Evolutionary conservation across 2,888 invertebrate genomes (phyloP).

Genomic region (Cecidostiba fungosa): DNA sequence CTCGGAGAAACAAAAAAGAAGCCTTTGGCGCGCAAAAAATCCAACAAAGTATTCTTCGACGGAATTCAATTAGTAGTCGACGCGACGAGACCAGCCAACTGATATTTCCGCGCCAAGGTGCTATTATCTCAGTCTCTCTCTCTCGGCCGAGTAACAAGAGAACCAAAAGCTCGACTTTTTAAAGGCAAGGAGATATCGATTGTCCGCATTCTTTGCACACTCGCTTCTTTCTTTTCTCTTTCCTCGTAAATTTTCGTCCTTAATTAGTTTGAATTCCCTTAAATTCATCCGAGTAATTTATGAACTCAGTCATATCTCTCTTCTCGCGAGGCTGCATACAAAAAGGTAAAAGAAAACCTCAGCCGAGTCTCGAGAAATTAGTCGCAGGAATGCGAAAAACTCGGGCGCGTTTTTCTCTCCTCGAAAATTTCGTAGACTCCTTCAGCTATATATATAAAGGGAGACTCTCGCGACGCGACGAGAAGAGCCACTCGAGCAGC

Average conservation of each 20-base stretch:
- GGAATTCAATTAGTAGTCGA: conserved; percentile 48
- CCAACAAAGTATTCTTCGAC: not conserved
- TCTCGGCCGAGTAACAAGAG: not conserved
- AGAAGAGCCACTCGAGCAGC: conserved; percentile 3
- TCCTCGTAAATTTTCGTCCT: not conserved
- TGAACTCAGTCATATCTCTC: not conserved
- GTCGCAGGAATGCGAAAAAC: conserved; percentile 23
- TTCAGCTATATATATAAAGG: not conserved
- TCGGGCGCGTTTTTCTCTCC: not conserved
- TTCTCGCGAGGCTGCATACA: not conserved
- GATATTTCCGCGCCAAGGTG: conserved; percentile 43
- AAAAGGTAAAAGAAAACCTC: not conserved
- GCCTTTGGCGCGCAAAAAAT: not conserved
- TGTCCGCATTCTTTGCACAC: not conserved
- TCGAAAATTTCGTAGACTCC: conserved; percentile 20
- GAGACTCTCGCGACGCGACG: not conserved
- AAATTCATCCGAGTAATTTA: conserved; percentile 8
- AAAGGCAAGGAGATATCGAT: conserved; percentile 4
- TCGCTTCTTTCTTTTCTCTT: not conserved
- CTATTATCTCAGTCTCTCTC: conserved; percentile 39
- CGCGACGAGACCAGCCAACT: conserved; percentile 12
- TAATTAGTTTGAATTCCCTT: not conserved
- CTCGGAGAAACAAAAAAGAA: conserved; percentile 18
- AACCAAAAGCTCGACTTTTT: conserved; percentile 5
- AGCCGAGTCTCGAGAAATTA: conserved; percentile 11